phyloP scores from a whole-genome alignment of 1,140 invertebrate genomes.

The Listronotus bonariensis region DNA sequence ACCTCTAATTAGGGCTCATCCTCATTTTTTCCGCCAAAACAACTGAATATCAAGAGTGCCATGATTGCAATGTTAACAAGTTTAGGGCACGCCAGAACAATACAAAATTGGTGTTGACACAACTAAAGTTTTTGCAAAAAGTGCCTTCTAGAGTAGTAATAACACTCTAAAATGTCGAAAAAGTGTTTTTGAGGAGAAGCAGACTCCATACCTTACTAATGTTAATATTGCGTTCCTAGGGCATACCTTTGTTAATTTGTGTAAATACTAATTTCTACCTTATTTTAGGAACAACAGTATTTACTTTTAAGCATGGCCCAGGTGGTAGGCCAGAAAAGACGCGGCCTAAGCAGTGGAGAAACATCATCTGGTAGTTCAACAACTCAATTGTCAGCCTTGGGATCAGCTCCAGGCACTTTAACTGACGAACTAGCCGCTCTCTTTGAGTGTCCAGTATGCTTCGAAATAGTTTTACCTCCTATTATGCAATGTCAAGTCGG shows the following conservation, averaged over 20 bases:
- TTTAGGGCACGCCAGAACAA: no score
- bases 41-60: no score
- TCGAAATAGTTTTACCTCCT: constrained; percentile 98
- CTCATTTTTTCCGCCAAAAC: no score
- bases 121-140: no score
- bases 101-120: no score
- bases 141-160: no score
- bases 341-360: constrained; percentile 41
- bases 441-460: constrained; percentile 99
- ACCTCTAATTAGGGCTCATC: no score
- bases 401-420: constrained; percentile 60
- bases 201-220: neutral
- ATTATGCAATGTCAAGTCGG: constrained; percentile 89
- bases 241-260: neutral
- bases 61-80: no score
- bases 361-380: constrained; percentile 40
- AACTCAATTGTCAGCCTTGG: constrained; percentile 38
- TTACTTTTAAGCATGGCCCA: constrained; percentile 37
- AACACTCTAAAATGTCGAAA: neutral
- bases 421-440: constrained; percentile 89
- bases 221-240: neutral
- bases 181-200: neutral
- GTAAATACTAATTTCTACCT: neutral
- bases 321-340: constrained; percentile 44
- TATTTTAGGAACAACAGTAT: neutral